These are phyloP conservation scores for Ophioderma brevispina DNA, from an alignment of 35 echinoderm and acorn worm genomes.

Conservation along the genomic window DNA sequence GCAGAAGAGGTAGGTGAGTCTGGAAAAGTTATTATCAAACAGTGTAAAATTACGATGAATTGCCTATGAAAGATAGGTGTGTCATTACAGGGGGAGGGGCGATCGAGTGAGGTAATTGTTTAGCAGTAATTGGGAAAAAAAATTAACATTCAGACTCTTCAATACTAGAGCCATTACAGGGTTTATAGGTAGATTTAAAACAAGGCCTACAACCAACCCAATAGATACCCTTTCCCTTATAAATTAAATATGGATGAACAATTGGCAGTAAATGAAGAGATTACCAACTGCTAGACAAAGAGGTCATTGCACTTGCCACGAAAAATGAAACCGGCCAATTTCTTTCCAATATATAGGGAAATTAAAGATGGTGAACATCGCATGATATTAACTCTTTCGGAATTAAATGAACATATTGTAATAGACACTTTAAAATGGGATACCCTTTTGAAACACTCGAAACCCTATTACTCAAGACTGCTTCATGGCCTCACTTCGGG, in stretches of 20 bases:
- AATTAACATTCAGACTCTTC: slow-evolving; percentile 43
- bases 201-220: slow-evolving; percentile 5
- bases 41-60: too few relatives aligned
- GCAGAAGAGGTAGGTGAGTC: too few relatives aligned
- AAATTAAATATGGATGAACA: slow-evolving; percentile 40
- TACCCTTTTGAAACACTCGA: slow-evolving; percentile 50
- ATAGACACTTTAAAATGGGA: slow-evolving; percentile 85
- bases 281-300: slow-evolving; percentile 35
- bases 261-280: slow-evolving; percentile 49
- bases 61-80: too few relatives aligned
- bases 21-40: too few relatives aligned
- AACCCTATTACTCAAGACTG: slow-evolving; percentile 53
- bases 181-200: slow-evolving; percentile 60
- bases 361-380: slow-evolving; percentile 56
- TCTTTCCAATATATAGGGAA: slow-evolving; percentile 82
- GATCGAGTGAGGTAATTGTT: slow-evolving; percentile 48
- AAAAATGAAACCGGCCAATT: slow-evolving; percentile 25
- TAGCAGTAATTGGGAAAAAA: slow-evolving; percentile 38
- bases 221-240: slow-evolving; percentile 39
- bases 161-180: slow-evolving; percentile 66
- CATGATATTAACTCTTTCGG: slow-evolving; percentile 69
- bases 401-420: slow-evolving; percentile 62
- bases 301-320: slow-evolving; percentile 56
- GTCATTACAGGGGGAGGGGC: background rate
- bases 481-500: slow-evolving; percentile 67